phyloP scores from a whole-genome alignment of 2,797 vertebrate species.

The Pseudocheirus occidentalis region DNA sequence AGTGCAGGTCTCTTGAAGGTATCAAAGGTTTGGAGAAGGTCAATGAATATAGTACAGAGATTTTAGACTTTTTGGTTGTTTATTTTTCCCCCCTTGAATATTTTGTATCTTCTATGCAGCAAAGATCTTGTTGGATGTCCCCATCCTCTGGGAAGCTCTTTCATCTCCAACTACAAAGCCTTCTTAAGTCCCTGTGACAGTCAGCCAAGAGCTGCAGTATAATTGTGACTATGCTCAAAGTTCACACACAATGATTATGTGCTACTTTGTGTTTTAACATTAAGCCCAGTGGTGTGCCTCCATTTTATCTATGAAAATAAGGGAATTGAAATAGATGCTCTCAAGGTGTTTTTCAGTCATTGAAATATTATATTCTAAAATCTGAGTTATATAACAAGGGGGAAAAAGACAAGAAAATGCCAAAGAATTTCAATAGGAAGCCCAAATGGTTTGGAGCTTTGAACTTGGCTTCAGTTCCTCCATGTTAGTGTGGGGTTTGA shows the following conservation, averaged over 20 bases:
- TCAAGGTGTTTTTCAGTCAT: background rate
- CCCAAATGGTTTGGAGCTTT: background rate
- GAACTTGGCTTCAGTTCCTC: background rate
- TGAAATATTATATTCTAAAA: background rate
- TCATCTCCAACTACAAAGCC: slow-evolving; percentile 13
- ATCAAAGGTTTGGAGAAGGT: slow-evolving; percentile 44
- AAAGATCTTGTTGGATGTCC: background rate
- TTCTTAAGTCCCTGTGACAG: slow-evolving; percentile 17
- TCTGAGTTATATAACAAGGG: background rate
- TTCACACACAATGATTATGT: background rate
- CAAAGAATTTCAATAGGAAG: background rate
- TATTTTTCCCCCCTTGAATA: slow-evolving; percentile 43
- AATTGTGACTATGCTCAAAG: background rate
- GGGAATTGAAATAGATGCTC: background rate
- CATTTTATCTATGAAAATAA: background rate
- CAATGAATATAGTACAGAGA: background rate
- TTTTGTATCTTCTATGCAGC: background rate
- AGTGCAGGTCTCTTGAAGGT: background rate
- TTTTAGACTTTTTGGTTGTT: background rate
- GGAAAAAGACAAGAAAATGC: background rate
- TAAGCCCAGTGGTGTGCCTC: background rate
- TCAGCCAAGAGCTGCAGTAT: slow-evolving; percentile 3
- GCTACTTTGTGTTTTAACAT: background rate
- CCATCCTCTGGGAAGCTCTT: background rate
- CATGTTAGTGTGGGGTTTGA: background rate